These are phyloP conservation scores for Lycopodina hypogea DNA, from an alignment of 37 sponge, comb jelly and placozoan species.

Conservation along the genomic window DNA sequence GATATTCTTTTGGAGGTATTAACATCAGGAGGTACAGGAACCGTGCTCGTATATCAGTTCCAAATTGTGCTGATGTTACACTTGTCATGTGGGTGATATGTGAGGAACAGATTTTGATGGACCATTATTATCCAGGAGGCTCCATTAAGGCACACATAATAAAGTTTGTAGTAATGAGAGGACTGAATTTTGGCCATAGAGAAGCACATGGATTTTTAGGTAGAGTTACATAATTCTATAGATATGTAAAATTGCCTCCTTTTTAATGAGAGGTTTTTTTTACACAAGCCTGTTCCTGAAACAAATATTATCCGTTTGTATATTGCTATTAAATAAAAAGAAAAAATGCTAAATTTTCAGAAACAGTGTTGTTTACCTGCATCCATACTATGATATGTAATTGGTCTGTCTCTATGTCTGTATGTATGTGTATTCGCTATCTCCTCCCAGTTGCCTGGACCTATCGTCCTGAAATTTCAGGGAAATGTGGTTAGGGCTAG, in stretches of 20 bases:
- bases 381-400: too few relatives aligned
- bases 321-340: neutral
- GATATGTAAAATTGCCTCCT: neutral
- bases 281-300: neutral
- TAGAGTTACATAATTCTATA: neutral
- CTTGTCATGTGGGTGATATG: slow-evolving; percentile 58
- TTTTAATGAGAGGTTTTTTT: neutral
- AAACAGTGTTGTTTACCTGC: too few relatives aligned
- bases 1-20: slow-evolving; percentile 8
- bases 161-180: slow-evolving; percentile 65
- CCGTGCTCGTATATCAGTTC: slow-evolving; percentile 41
- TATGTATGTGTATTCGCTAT: too few relatives aligned
- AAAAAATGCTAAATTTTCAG: too few relatives aligned
- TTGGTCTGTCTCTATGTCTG: too few relatives aligned
- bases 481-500: too few relatives aligned
- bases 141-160: slow-evolving; percentile 19
- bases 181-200: slow-evolving; percentile 50
- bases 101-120: neutral
- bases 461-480: too few relatives aligned
- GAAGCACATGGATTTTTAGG: slow-evolving; percentile 72
- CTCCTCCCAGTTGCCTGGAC: too few relatives aligned
- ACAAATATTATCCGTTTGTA: neutral
- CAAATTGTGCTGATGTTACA: slow-evolving; percentile 39
- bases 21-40: slow-evolving; percentile 5
- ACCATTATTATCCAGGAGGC: neutral